phyloP scores from a whole-genome alignment of 2,797 vertebrate species.

The Sebastes taczanowskii region DNA sequence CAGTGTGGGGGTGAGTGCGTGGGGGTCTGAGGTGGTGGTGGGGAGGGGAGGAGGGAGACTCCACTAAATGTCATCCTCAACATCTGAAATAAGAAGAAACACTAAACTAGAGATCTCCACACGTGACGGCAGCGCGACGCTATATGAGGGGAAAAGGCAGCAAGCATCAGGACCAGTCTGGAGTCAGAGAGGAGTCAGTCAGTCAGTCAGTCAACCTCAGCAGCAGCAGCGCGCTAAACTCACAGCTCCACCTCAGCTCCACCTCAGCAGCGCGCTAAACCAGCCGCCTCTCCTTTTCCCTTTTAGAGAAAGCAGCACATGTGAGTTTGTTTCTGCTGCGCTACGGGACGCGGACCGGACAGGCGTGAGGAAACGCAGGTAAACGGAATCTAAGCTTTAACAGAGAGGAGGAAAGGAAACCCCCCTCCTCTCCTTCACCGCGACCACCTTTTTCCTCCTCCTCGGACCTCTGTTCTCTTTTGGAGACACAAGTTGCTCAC shows the following conservation, averaged over 20 bases:
- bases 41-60: constrained; percentile 28
- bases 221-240: constrained; percentile 48
- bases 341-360: constrained; percentile 35
- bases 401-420: constrained; percentile 51
- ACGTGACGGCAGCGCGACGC: constrained; percentile 79
- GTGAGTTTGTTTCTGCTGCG: constrained; percentile 49
- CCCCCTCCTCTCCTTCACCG: background rate
- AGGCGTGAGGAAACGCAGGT: constrained; percentile 63
- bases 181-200: constrained; percentile 41
- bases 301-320: constrained; percentile 55
- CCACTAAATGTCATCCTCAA: constrained; percentile 77
- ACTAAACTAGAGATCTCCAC: constrained; percentile 74
- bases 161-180: constrained; percentile 86
- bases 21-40: constrained; percentile 10
- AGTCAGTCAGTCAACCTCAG: constrained; percentile 58
- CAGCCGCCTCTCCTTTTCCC: constrained; percentile 32
- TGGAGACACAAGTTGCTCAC: constrained; percentile 72
- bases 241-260: constrained; percentile 58
- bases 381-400: constrained; percentile 61
- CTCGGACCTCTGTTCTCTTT: constrained; percentile 66
- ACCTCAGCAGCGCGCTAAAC: constrained; percentile 59
- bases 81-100: constrained; percentile 73
- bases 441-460: constrained; percentile 53
- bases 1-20: background rate
- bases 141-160: constrained; percentile 82